A percentile compares a stretch with the other conserved stretches of the same genome.
Evolutionary conservation across 53 echinoderm and acorn worm genomes (phyloP).

Genomic region (Glandiceps talaboti): DNA sequence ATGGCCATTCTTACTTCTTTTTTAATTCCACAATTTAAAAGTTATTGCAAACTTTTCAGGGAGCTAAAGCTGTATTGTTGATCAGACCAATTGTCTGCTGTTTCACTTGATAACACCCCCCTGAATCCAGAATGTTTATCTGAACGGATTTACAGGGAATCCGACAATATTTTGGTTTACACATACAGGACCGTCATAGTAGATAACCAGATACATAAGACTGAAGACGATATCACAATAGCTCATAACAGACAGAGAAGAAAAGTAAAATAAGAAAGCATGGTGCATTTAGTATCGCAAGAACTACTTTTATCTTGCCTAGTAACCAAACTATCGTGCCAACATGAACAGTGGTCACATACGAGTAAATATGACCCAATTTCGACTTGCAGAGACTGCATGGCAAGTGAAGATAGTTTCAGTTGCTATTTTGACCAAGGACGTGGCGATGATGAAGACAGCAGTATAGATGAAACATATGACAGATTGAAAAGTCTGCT

Average conservation of each 20-base stretch:
- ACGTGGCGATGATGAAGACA: conserved; percentile 59
- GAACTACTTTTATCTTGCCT: too few species aligned
- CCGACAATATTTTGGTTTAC: conserved; percentile 50
- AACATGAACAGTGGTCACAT: not conserved
- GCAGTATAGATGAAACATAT: conserved; percentile 12
- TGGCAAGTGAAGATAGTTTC: conserved; percentile 20
- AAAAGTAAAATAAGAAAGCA: too few species aligned
- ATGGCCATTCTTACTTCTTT: conserved; percentile 33
- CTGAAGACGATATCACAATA: too few species aligned
- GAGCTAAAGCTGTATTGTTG: conserved; percentile 35
- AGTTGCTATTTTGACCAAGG: conserved; percentile 88
- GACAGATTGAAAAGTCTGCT: conserved; percentile 46
- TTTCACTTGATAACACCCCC: conserved; percentile 35
- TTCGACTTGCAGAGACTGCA: conserved; percentile 23
- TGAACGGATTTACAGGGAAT: conserved; percentile 73
- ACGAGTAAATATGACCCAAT: conserved; percentile 94
- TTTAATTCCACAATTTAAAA: conserved; percentile 34
- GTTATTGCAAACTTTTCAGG: conserved; percentile 81
- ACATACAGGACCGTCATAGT: too few species aligned
- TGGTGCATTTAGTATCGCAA: too few species aligned
- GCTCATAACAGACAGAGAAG: too few species aligned
- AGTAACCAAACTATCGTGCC: too few species aligned
- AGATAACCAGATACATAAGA: too few species aligned
- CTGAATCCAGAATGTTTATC: too few species aligned
- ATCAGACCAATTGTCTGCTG: conserved; percentile 21